Evolutionary conservation across 2,888 invertebrate species (phyloP).

Genomic region (Barypeithes pellucidus): DNA sequence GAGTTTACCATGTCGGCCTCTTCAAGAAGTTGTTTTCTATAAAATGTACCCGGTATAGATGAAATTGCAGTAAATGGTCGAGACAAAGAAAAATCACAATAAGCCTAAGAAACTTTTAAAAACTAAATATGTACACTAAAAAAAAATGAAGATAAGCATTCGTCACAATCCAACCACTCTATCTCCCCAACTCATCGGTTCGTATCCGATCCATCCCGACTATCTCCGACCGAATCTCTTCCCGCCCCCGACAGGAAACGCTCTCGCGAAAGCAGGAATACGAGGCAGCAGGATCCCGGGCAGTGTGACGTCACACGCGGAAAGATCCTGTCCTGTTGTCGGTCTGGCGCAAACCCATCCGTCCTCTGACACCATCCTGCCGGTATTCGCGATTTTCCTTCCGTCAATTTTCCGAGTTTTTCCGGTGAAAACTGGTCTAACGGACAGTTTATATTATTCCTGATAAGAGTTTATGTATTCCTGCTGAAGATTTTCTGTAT

Average conservation of each 20-base stretch:
- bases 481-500: not conserved
- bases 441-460: not conserved
- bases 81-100: too few species aligned
- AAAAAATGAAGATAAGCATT: not conserved
- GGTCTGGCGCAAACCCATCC: slow-evolving; percentile 53
- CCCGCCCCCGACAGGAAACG: slow-evolving; percentile 61
- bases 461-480: not conserved
- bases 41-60: too few species aligned
- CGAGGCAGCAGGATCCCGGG: slow-evolving; percentile 68
- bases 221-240: slow-evolving; percentile 57
- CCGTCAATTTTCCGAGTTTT: slow-evolving; percentile 34
- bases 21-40: too few species aligned
- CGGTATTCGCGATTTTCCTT: slow-evolving; percentile 39
- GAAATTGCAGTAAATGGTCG: too few species aligned
- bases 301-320: slow-evolving; percentile 70
- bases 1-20: too few species aligned
- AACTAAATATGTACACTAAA: slow-evolving; percentile 1
- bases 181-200: slow-evolving; percentile 8
- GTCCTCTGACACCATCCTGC: slow-evolving; percentile 52
- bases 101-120: too few species aligned
- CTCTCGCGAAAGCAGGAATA: slow-evolving; percentile 60
- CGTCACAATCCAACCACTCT: not conserved
- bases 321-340: slow-evolving; percentile 61
- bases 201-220: slow-evolving; percentile 53
- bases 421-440: slow-evolving; percentile 24